Base-by-base conservation (phyloP, 2,113 vertebrate genomes). In the Siphamia tubifer region DNA sequence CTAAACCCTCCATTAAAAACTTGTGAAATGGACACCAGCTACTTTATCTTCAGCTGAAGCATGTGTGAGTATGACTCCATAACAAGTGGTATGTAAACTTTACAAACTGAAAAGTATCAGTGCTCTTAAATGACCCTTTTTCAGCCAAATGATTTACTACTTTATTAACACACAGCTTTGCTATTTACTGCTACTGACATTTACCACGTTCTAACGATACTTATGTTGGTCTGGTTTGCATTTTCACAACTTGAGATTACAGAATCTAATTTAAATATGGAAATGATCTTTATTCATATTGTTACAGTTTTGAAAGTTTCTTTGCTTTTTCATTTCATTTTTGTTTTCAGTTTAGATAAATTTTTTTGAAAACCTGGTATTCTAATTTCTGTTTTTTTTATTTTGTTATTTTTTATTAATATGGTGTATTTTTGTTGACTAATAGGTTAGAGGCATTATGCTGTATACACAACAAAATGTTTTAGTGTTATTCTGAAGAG, bases 1-100 rank as follows among this genome's bases (percentile, higher is more conserved):
- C 79, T 84, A 82, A 88, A 85, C 56, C 63, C 76, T 77, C 67
- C 71, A 73, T 82, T 81, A 74, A 88, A 83, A 65, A 67, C 79
- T 81, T 77, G 71, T 78, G 79, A 85, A 78, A 69, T 65, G 81
- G 83, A 88, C 79, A 40, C 45, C 77, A 63, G 40, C 84, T 80
- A 30, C 73, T 55, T 84, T 75, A n/a, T 34, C 87, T 81, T 81
- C 91, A 69, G 83, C 93, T 64, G 47, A 88, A 79, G 89, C 69
- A 89, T 86, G 75, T 92, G 97, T 99, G 94, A 99, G 97, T 99
- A 98, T 93, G 44, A 78, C 70, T 78, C 60, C 64, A 55, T 68
- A 70, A 44, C 67, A 81, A 66, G 30, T 81, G 64, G 57, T 79
- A 42, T 64, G 56, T 79, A 76, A n/a, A 51, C 51, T 44, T 84